A percentile compares a stretch with the other conserved stretches of the same genome.
These are phyloP conservation scores for Malaclemys terrapin DNA, from an alignment of 2,113 vertebrate genomes.

Conservation along the genomic window DNA sequence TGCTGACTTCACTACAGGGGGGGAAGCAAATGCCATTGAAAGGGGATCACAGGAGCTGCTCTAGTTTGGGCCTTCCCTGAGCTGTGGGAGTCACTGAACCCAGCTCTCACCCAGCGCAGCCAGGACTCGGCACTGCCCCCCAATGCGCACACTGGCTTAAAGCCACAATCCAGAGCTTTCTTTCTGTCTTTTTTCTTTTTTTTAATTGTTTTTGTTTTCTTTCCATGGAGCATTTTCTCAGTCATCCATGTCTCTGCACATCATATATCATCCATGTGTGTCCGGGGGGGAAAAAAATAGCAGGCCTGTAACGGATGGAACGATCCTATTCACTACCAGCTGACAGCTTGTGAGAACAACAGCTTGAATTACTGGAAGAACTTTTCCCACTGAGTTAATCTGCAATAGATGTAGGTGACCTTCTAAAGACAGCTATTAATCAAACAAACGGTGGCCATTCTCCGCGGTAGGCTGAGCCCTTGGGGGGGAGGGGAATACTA, in stretches of 20 bases:
- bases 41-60: not conserved
- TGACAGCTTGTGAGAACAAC: slow-evolving; percentile 87
- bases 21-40: not conserved
- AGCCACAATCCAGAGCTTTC: not conserved
- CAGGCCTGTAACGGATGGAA: slow-evolving; percentile 79
- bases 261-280: slow-evolving; percentile 76
- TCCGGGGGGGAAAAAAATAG: slow-evolving; percentile 48
- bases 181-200: not conserved
- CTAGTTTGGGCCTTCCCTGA: not conserved
- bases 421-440: slow-evolving; percentile 87
- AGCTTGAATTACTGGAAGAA: slow-evolving; percentile 88
- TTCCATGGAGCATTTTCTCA: slow-evolving; percentile 59
- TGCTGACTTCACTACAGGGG: not conserved
- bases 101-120: not conserved
- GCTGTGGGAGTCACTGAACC: not conserved
- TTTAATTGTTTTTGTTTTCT: slow-evolving; percentile 70
- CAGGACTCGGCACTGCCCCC: not conserved
- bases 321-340: slow-evolving; percentile 75
- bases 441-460: slow-evolving; percentile 80
- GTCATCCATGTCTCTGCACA: slow-evolving; percentile 78
- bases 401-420: slow-evolving; percentile 86
- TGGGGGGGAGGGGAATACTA: slow-evolving; percentile 78
- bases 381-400: slow-evolving; percentile 88
- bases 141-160: not conserved
- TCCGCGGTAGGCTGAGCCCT: slow-evolving; percentile 78